Evolutionary conservation across 2,797 vertebrate genomes (phyloP), one percentile per base, ranked within the genome.

Genomic region (Phoebastria nigripes): DNA sequence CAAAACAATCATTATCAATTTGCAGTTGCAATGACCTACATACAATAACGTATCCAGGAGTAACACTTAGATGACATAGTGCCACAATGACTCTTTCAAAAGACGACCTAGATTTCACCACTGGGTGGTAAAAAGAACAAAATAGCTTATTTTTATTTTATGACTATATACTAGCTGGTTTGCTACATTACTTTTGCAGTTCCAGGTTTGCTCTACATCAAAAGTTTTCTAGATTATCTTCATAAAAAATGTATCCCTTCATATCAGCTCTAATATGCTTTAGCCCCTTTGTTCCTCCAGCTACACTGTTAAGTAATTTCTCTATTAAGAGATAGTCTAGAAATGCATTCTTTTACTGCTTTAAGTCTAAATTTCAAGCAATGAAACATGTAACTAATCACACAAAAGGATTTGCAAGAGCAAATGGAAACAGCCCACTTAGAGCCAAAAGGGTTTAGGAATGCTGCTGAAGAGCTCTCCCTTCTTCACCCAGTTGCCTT

Each of bases 31-130:
- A 24, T 22, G 25, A 54, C 16, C 49, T 51, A 47, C 21, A 14
- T 11, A 42, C 24, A 81, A 6, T 7, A 37, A 5, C 0, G 0
- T 14, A 66, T 12, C n/a, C 54, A 47, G 12, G 41, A 80, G 26
- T n/a, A 59, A 46, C 17, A 28, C 12, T 46, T 8, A 5, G 4
- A 41, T 42, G 33, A 63, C 22, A 31, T 6, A 35, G 12, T 22
- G 15, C 18, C 17, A 33, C 7, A 44, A 16, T 3, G 41, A 82
- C 11, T 54, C 37, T 42, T 31, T 22, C 6, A 42, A 52, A 85
- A 70, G 35, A 58, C 1, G 4, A 65, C 5, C 3, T 20, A 28
- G 15, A 74, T 72, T 65, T 69, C 46, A 74, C 16, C 29, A 29
- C 33, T 44, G 31, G 8, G 14, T 8, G 4, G 41, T 39, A 11